phyloP scores from a whole-genome alignment of 2,888 invertebrate genomes.

The Tromatobia lineatoria region DNA sequence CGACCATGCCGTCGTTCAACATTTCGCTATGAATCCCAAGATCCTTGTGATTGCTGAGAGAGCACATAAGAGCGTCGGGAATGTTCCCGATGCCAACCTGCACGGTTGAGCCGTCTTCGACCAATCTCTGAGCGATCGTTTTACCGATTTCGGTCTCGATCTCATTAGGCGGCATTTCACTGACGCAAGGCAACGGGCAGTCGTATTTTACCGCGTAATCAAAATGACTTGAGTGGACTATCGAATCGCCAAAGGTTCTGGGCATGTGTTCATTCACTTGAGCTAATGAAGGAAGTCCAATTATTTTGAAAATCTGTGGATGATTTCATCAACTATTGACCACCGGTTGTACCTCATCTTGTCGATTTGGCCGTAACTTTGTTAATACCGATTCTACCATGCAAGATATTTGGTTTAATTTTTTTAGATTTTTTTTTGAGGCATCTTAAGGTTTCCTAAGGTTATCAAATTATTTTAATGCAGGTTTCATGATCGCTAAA shows the following conservation, averaged over 20 bases:
- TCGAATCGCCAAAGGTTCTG: conserved; percentile 96
- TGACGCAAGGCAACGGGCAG: conserved; percentile 90
- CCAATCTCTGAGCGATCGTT: conserved; percentile 95
- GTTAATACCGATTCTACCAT: too few species aligned
- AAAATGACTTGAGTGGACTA: conserved; percentile 96
- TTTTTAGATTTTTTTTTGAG: too few species aligned
- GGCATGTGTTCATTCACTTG: conserved; percentile 96
- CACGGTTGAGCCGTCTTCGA: conserved; percentile 96
- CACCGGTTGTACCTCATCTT: too few species aligned
- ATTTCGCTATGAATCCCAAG: conserved; percentile 98
- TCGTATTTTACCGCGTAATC: conserved; percentile 93
- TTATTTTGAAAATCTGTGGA: too few species aligned
- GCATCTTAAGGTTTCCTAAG: too few species aligned
- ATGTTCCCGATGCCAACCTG: conserved; percentile 98
- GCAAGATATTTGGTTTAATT: too few species aligned
- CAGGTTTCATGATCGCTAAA: too few species aligned
- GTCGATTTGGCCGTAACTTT: too few species aligned
- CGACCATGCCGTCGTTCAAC: conserved; percentile 97
- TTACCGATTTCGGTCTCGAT: conserved; percentile 93
- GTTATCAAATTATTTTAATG: too few species aligned
- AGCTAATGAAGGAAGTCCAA: conserved; percentile 85
- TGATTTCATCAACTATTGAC: too few species aligned
- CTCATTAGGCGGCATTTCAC: conserved; percentile 87
- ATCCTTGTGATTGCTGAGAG: conserved; percentile 94
- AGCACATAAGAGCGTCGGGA: conserved; percentile 95